Evolutionary conservation across 1,140 invertebrate species (phyloP).

Genomic region (Episyrphus balteatus): DNA sequence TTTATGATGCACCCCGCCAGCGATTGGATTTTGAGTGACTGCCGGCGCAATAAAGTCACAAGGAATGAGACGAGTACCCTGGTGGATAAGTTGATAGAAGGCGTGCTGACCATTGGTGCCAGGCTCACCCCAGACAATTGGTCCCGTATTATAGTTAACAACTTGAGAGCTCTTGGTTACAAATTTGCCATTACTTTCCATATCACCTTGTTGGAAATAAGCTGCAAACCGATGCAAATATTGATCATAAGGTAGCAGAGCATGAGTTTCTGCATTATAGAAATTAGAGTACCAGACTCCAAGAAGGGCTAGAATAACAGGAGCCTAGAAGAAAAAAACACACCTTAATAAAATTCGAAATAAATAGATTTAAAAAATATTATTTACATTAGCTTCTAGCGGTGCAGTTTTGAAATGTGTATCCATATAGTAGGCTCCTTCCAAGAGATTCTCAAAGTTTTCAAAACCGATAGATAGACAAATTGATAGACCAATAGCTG

Average conservation of each 20-base stretch:
- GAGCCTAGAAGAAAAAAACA: slow-evolving; percentile 53
- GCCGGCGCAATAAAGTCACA: slow-evolving; percentile 95
- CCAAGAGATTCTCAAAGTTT: slow-evolving; percentile 87
- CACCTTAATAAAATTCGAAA: neutral
- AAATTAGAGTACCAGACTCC: slow-evolving; percentile 97
- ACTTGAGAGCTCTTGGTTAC: slow-evolving; percentile 63
- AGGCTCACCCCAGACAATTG: slow-evolving; percentile 94
- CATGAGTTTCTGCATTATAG: slow-evolving; percentile 89
- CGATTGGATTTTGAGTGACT: slow-evolving; percentile 86
- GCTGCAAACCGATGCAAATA: slow-evolving; percentile 97
- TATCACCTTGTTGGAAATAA: slow-evolving; percentile 99
- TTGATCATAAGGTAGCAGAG: slow-evolving; percentile 95
- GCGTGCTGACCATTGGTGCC: slow-evolving; percentile 99
- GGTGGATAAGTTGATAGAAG: slow-evolving; percentile 95
- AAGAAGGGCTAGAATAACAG: slow-evolving; percentile 85
- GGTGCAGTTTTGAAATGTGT: slow-evolving; percentile 83
- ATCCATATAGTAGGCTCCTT: slow-evolving; percentile 89
- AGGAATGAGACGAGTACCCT: slow-evolving; percentile 66
- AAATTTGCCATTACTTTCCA: slow-evolving; percentile 99
- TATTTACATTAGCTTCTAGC: slow-evolving; percentile 84
- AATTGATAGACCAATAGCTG: slow-evolving; percentile 95
- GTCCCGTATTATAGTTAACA: slow-evolving; percentile 79
- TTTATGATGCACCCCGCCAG: slow-evolving; percentile 62
- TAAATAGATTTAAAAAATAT: neutral
- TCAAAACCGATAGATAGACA: slow-evolving; percentile 88